Conservation (phyloP, 1,140 invertebrate genomes). For the Pollicipes pollicipes region DNA sequence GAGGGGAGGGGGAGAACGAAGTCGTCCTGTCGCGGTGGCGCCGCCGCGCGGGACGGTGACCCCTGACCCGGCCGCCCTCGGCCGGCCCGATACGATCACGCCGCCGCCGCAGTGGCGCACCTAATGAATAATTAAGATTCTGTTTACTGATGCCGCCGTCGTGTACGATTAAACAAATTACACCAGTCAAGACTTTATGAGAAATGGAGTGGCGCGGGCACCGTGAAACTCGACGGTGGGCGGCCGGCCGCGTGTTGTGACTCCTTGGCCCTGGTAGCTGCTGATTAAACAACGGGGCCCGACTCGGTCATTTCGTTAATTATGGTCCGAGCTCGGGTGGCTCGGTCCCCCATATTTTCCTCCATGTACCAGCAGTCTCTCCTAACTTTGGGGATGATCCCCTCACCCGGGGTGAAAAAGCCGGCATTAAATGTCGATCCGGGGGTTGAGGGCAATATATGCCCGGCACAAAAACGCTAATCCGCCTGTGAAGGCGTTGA, state of each 20-base stretch:
- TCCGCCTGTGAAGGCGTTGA: neutral
- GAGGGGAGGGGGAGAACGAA: no score
- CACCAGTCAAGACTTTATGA: neutral
- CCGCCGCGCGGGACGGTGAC: neutral
- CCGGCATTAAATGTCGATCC: neutral
- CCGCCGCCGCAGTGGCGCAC: neutral
- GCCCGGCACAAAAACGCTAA: neutral
- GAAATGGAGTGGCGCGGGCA: neutral
- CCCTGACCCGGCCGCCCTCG: neutral
- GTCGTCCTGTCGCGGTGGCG: neutral
- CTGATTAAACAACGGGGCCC: neutral
- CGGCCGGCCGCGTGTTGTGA: neutral
- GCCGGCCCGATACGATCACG: neutral
- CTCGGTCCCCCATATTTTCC: neutral
- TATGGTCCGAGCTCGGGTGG: neutral
- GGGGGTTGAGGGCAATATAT: neutral
- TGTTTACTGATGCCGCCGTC: neutral
- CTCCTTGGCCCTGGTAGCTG: neutral
- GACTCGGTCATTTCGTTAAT: neutral
- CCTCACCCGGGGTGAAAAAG: neutral
- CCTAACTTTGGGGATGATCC: neutral
- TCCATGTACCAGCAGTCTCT: neutral
- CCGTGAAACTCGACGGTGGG: neutral
- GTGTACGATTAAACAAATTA: constrained; percentile 2
- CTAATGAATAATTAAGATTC: constrained; percentile 1